Evolutionary conservation across 2,797 vertebrate species (phyloP).

Genomic region (Anabas testudineus): DNA sequence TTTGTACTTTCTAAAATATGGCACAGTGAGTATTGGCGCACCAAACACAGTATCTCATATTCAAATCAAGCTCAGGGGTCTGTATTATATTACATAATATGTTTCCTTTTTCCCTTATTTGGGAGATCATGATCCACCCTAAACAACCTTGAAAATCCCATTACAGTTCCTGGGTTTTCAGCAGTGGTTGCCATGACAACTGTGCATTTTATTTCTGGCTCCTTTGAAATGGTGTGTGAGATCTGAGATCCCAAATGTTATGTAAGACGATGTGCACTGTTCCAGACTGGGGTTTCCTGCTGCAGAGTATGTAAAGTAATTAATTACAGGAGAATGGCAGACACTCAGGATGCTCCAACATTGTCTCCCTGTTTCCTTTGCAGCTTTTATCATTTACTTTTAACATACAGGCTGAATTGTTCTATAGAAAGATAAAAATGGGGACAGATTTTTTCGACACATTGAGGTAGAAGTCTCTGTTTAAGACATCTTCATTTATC

Average conservation of each 20-base stretch:
- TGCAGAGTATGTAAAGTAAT: slow-evolving; percentile 68
- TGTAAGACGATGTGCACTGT: slow-evolving; percentile 77
- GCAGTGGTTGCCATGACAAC: slow-evolving; percentile 85
- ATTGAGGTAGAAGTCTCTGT: slow-evolving; percentile 4
- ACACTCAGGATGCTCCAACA: slow-evolving; percentile 31
- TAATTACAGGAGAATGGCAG: slow-evolving; percentile 69
- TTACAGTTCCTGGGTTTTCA: slow-evolving; percentile 77
- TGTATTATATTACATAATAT: slow-evolving; percentile 50
- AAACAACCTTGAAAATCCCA: slow-evolving; percentile 81
- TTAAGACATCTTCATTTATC: background rate
- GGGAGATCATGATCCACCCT: slow-evolving; percentile 62
- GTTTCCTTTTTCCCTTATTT: slow-evolving; percentile 24
- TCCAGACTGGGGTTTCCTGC: slow-evolving; percentile 84
- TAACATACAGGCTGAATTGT: slow-evolving; percentile 37
- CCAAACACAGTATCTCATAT: slow-evolving; percentile 7
- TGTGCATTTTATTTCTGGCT: slow-evolving; percentile 83
- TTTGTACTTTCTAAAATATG: slow-evolving; percentile 12
- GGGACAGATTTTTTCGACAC: slow-evolving; percentile 27
- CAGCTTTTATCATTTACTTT: slow-evolving; percentile 37
- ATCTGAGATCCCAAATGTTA: slow-evolving; percentile 81
- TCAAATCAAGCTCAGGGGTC: slow-evolving; percentile 18
- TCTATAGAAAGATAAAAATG: slow-evolving; percentile 26
- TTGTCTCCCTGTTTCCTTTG: slow-evolving; percentile 42
- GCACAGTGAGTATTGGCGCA: background rate
- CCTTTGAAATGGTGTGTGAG: slow-evolving; percentile 79